Base-by-base conservation (phyloP, 2,113 vertebrate species). In the Columbina picui region DNA sequence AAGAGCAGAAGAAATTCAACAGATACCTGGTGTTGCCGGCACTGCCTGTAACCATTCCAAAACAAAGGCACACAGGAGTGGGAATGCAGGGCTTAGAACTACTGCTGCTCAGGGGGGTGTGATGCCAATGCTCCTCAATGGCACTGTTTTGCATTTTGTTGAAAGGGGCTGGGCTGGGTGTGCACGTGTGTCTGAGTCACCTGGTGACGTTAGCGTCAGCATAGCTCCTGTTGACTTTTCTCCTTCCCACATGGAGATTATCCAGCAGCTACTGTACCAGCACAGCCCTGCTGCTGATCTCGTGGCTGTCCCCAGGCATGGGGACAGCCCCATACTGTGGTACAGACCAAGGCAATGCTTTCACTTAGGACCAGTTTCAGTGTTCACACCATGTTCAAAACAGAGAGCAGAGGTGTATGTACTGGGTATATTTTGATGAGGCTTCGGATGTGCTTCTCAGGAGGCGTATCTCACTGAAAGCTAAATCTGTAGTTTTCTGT, bases 351-450 rank as follows among this genome's bases (percentile, higher is more conserved):
- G 92, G 20, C 30, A 68, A 21, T 1, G 0, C n/a, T 68, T 82
- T 7, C 5, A 1, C 30, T 56, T 56, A 39, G n/a, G 67, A 50
- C 5, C 2, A 29, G 11, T 86, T 84, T 77, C 17, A 14, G 41
- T 77, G 14, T 20, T 47, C 53, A n/a, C 21, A 88, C 22, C 0
- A 0, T 29, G 26, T 79, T 90, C 41, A 61, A 39, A 93, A 56
- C 18, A 45, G 34, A 77, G 39, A 53, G 49, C 71, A 60, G 61
- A 59, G 26, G 8, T 43, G 6, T 65, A 23, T 49, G 3, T 30
- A 19, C 19, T n/a, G 43, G 34, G 12, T 83, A 89, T 90, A 20
- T 92, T 88, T 94, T 80, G 94, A 77, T 80, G 45, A 77, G 69
- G 30, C 27, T 68, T 88, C 7, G 0, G 56, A 10, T n/a, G 53